Base-by-base conservation (phyloP, 2,797 vertebrate genomes). In the Leuciscus waleckii region DNA sequence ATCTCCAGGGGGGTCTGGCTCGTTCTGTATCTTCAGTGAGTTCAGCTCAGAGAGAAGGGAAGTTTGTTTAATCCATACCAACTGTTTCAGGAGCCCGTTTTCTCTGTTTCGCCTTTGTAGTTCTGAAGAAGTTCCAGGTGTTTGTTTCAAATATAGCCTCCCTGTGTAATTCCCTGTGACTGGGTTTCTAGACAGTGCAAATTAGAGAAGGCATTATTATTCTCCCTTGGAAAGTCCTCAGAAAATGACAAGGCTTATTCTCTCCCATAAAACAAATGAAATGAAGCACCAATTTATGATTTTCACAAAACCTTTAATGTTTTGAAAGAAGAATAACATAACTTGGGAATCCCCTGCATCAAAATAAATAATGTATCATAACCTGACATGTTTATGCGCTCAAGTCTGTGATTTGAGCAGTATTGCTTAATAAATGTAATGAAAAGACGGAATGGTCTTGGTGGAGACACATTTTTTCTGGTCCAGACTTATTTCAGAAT, bases 61-160 rank as follows among this genome's bases (percentile, higher is more conserved):
- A 67, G 83, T 63, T 80, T 89, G 69, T 76, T 78, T 88, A 90
- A 91, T 89, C 85, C 85, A 84, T 58, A 87, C 73, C 88, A 88
- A 89, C 84, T 88, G 82, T 84, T 67, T 77, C 11, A 77, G 63
- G 63, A 41, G 46, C 63, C 67, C 58, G 5, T 51, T 76, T 61
- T 41, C n/a, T 79, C 56, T 56, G 37, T 35, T 76, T 82, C n/a
- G 58, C 67, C 86, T 90, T 87, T 89, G 87, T 83, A 90, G 86
- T 87, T 86, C 11, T 76, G 71, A 89, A 88, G 80, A 84, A 68
- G 56, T 77, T 85, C 90, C 89, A 90, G 87, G 88, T 92, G 89
- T 89, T 87, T 54, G 80, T 84, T 86, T 87, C 68, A 86, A 89
- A 87, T 56, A 90, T 26, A 89, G 68, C 76, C 85, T 85, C 73